A percentile compares a stretch with the other conserved stretches of the same genome.
phyloP scores from a whole-genome alignment of 2,888 invertebrate species.

The Drosophila infuscata region DNA sequence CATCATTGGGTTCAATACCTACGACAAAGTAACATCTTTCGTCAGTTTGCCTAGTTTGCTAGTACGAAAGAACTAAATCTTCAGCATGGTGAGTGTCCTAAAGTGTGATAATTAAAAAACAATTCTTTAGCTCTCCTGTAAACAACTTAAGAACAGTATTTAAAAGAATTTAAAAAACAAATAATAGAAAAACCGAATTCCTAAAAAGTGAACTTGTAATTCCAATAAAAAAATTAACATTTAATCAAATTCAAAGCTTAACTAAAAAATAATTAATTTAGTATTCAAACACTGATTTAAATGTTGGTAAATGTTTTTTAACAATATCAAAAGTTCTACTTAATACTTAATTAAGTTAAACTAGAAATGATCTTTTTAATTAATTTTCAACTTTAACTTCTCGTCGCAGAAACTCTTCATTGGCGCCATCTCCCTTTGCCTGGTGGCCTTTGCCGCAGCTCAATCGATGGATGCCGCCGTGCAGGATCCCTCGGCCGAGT shows the following conservation, averaged over 20 bases:
- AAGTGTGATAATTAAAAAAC: not conserved
- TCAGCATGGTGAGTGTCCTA: slow-evolving; percentile 72
- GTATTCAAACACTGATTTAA: not conserved
- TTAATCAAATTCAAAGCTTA: not conserved
- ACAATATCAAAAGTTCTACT: not conserved
- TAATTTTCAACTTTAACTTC: not conserved
- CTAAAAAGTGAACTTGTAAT: not conserved
- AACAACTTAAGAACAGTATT: not conserved
- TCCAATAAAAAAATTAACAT: not conserved
- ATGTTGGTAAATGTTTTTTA: not conserved
- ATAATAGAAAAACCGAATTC: not conserved
- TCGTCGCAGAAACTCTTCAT: slow-evolving; percentile 77
- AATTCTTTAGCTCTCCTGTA: not conserved
- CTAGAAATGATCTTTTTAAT: too few relatives aligned
- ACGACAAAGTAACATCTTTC: slow-evolving; percentile 66
- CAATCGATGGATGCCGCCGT: slow-evolving; percentile 59
- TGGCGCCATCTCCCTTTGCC: slow-evolving; percentile 64
- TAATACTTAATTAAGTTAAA: too few relatives aligned
- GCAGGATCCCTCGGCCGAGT: slow-evolving; percentile 73
- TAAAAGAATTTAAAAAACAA: not conserved
- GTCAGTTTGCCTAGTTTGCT: slow-evolving; percentile 53
- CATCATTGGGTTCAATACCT: slow-evolving; percentile 81
- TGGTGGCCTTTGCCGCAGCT: slow-evolving; percentile 68
- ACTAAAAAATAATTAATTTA: not conserved
- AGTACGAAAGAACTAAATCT: slow-evolving; percentile 37